A percentile compares a stretch with the other conserved stretches of the same genome.
phyloP scores from a whole-genome alignment of 1,140 invertebrate genomes.

The Delia radicum region DNA sequence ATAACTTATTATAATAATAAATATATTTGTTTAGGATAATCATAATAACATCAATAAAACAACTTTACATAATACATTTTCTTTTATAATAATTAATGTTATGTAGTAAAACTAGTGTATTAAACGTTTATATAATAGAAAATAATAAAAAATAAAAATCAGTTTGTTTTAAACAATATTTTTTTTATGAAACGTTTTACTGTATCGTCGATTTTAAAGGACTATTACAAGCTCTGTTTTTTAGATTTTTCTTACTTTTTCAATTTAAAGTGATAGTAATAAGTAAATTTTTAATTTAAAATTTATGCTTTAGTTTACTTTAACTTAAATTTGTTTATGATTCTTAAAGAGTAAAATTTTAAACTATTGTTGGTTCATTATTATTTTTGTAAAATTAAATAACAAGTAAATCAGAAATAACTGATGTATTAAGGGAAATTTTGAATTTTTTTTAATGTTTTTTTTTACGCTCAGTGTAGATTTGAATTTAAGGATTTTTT shows the following conservation, averaged over 20 bases:
- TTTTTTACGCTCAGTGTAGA: background rate
- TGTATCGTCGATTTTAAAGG: no score
- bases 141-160: no score
- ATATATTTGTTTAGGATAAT: no score
- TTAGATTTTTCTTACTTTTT: background rate
- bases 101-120: no score
- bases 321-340: background rate
- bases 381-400: background rate
- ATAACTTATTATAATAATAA: no score
- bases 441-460: background rate
- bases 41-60: no score
- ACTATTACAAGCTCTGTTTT: background rate
- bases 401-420: background rate
- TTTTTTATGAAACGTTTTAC: no score
- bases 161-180: background rate
- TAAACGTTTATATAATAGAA: no score
- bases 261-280: no score
- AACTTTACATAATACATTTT: no score
- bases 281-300: background rate
- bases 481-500: no score
- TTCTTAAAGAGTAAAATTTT: background rate
- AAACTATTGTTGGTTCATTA: background rate
- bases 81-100: no score
- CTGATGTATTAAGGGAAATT: background rate
- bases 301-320: background rate